phyloP scores from a whole-genome alignment of 1,140 invertebrate genomes.

The Atopsyche davidsoni region DNA sequence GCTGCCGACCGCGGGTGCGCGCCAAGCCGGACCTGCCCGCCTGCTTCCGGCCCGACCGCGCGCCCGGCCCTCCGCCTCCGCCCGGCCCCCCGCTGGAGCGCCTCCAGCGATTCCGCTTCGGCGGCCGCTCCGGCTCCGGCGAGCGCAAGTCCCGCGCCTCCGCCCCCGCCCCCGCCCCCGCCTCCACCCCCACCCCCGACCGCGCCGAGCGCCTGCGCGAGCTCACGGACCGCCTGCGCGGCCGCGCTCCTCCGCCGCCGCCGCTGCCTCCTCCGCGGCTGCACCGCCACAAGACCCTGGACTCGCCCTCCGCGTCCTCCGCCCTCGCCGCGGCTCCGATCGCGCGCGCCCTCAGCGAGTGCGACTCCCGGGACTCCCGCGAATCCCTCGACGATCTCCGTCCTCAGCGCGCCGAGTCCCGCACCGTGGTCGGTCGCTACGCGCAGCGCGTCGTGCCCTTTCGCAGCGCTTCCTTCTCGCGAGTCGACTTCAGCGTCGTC shows the following conservation, averaged over 20 bases:
- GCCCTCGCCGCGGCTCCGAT: conserved; percentile 39
- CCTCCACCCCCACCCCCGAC: conserved; percentile 50
- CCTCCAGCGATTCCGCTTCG: conserved; percentile 68
- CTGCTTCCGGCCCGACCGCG: conserved; percentile 56
- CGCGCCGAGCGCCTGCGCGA: conserved; percentile 66
- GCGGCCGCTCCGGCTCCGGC: conserved; percentile 52
- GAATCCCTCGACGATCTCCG: conserved; percentile 36
- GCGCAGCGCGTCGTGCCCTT: conserved; percentile 58
- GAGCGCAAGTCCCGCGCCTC: conserved; percentile 45
- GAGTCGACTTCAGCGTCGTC: conserved; percentile 61
- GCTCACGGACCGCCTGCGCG: conserved; percentile 66
- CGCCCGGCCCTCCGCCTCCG: conserved; percentile 35
- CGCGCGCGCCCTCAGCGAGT: conserved; percentile 33
- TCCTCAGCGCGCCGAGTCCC: conserved; percentile 42
- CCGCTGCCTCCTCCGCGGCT: conserved; percentile 33
- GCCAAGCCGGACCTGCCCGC: conserved; percentile 28
- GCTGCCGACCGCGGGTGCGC: conserved; percentile 37
- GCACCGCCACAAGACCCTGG: conserved; percentile 34
- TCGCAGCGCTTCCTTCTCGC: conserved; percentile 76
- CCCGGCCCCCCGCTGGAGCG: conserved; percentile 64
- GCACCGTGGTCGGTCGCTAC: conserved; percentile 51
- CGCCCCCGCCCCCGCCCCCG: conserved; percentile 40
- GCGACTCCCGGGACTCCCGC: conserved; percentile 35
- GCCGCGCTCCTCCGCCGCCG: conserved; percentile 39
- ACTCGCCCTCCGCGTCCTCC: conserved; percentile 33